Conservation (phyloP, 2,888 invertebrate genomes). For the Caenorhabditis sinica region DNA sequence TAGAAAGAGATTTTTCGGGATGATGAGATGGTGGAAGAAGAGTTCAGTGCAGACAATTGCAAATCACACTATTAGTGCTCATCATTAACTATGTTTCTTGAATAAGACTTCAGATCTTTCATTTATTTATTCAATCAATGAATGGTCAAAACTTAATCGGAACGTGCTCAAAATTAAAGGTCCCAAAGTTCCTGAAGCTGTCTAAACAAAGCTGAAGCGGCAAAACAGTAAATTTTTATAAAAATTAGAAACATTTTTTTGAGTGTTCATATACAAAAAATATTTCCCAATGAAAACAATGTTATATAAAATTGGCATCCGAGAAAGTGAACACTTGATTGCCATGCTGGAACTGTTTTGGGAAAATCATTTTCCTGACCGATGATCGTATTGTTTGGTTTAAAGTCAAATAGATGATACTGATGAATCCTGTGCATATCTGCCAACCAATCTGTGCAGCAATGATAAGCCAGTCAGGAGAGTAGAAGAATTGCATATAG, state of each 20-base stretch:
- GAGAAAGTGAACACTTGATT: slow-evolving; percentile 11
- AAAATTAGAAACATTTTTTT: no score
- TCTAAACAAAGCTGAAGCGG: no score
- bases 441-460: slow-evolving; percentile 35
- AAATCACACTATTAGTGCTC: neutral
- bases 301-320: no score
- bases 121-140: no score
- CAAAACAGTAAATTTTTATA: no score
- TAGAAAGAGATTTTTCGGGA: slow-evolving; percentile 15
- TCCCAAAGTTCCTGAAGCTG: no score
- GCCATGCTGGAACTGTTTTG: neutral
- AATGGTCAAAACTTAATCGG: no score
- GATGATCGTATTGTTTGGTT: slow-evolving; percentile 14
- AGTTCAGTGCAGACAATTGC: neutral
- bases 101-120: no score
- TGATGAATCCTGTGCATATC: slow-evolving; percentile 37
- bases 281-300: no score
- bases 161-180: no score
- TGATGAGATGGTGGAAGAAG: neutral
- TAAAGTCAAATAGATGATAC: slow-evolving; percentile 17
- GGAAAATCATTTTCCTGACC: slow-evolving; percentile 3
- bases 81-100: neutral
- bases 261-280: no score
- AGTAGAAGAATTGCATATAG: slow-evolving; percentile 42
- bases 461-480: slow-evolving; percentile 26